Evolutionary conservation across 2,797 vertebrate genomes (phyloP).

Genomic region (Clarias platycephalus): DNA sequence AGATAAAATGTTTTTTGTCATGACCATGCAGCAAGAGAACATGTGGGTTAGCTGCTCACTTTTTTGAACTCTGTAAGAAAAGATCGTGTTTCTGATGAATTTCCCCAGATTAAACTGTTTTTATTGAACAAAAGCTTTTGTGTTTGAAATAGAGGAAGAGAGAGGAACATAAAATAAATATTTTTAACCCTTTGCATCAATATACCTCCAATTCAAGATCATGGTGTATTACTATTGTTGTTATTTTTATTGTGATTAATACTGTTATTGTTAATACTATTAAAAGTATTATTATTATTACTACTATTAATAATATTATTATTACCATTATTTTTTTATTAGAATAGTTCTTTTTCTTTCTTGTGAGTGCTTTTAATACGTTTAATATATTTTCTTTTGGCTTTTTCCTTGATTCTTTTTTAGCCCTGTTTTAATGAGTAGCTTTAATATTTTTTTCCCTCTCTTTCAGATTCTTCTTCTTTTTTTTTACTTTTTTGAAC

Average conservation of each 20-base stretch:
- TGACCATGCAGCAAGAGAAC: not conserved
- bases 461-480: not conserved
- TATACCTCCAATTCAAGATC: not conserved
- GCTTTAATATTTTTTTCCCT: not conserved
- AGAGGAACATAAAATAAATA: not conserved
- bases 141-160: too few relatives aligned
- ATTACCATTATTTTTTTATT: too few relatives aligned
- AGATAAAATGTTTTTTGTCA: constrained; percentile 20
- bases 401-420: not conserved
- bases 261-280: too few relatives aligned
- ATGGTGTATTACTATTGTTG: too few relatives aligned
- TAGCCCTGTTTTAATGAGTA: not conserved
- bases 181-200: not conserved
- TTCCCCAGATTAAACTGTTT: not conserved
- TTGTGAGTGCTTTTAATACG: not conserved
- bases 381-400: not conserved
- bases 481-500: not conserved
- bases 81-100: not conserved
- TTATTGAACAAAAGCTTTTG: not conserved
- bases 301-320: too few relatives aligned
- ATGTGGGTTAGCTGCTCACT: constrained; percentile 20
- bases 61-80: not conserved
- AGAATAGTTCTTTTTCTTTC: not conserved
- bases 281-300: too few relatives aligned
- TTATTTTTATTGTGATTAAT: too few relatives aligned